Base-by-base conservation (phyloP, 2,113 vertebrate genomes). In the Prinia subflava region DNA sequence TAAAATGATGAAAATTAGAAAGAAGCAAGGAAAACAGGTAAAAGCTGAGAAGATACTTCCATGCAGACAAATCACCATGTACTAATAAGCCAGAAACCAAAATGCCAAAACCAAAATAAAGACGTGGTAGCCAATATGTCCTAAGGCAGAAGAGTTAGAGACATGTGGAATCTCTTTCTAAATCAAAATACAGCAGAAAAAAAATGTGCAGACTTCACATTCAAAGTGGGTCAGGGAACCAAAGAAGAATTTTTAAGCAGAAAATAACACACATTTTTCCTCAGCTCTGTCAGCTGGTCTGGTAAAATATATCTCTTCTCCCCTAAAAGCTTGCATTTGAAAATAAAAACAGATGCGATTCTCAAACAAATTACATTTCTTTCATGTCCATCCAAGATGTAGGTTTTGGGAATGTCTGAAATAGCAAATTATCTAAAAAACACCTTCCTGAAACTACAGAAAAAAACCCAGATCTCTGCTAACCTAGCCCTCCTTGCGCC, bases 21-120 rank as follows among this genome's bases (percentile, higher is more conserved):
- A 62, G 35, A 94, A 90, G 68, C 2, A 1, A 78, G 15, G 10
- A 62, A 84, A 90, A 71, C 21, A 28, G 18, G 47, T 75, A 92
- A 70, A 47, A 87, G 88, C 57, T 49, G 63, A 92, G 74, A 88
- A 90, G 47, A 92, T 15, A 91, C 52, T 91, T 63, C n/a, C 57
- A 59, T n/a, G 21, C 33, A 94, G 63, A 53, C 27, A 95, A 91
- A 91, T 41, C 49, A 55, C 21, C 10, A 4, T 27, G 44, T 50
- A 80, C 74, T 90, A 95, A 95, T 31, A 96, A 94, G 78, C 22
- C 60, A 95, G 62, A 87, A 91, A 87, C 73, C 23, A 94, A 95
- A 94, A 74, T 42, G 65, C 11, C 2, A 47, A 85, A 95, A 89
- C 22, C 30, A 56, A 69, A 84, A 78, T 33, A 74, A 75, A 52